These are phyloP conservation scores for Eulithis testata DNA, from an alignment of 2,888 invertebrate genomes.

Conservation along the genomic window DNA sequence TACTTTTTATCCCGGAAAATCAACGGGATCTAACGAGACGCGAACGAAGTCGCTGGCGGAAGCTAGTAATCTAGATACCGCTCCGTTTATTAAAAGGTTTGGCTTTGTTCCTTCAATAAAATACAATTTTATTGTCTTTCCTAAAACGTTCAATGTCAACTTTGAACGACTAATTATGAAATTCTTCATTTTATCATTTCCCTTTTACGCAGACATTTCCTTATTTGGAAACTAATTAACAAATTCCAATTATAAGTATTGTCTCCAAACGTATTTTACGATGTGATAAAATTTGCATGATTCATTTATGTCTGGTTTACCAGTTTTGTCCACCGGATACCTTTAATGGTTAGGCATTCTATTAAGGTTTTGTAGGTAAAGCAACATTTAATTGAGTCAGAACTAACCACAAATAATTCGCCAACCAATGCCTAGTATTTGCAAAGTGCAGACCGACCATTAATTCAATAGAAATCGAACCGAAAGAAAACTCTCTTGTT, in stretches of 20 bases:
- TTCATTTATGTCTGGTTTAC: conserved; percentile 7
- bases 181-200: conserved; percentile 20
- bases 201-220: conserved; percentile 21
- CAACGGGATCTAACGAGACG: too few species aligned
- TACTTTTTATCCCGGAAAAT: too few species aligned
- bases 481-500: too few species aligned
- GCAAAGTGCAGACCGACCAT: too few species aligned
- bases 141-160: conserved; percentile 18
- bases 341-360: background rate
- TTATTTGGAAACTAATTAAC: conserved; percentile 16
- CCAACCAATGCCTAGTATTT: too few species aligned
- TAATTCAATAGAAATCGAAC: too few species aligned
- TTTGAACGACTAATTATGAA: conserved; percentile 22
- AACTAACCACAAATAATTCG: too few species aligned
- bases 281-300: conserved; percentile 9
- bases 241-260: conserved; percentile 20
- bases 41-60: too few species aligned
- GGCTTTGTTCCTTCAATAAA: conserved; percentile 3
- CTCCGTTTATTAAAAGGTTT: background rate
- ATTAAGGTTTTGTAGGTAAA: background rate
- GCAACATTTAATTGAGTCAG: background rate
- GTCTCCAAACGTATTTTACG: conserved; percentile 16
- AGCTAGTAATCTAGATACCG: too few species aligned
- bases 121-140: conserved; percentile 4
- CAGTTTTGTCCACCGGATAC: background rate